Percentiles rank a stretch among this genome's conserved stretches.
These are phyloP conservation scores for Xerus inauris DNA, from an alignment of 2,113 vertebrate genomes.

Conservation along the genomic window DNA sequence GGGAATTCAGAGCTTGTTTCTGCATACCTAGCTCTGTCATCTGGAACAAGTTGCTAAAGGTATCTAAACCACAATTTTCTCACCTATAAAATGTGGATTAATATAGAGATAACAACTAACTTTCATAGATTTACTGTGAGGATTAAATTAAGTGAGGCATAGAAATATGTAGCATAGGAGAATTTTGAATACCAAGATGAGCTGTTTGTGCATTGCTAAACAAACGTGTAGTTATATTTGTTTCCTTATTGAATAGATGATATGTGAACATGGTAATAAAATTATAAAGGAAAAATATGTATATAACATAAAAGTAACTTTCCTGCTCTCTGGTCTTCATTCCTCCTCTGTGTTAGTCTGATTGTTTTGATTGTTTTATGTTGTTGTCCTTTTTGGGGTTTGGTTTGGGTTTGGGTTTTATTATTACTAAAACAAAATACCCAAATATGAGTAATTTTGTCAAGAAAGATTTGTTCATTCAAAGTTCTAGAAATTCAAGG, in stretches of 20 bases:
- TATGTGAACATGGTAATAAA: background rate
- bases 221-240: background rate
- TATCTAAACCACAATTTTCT: background rate
- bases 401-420: too few species aligned
- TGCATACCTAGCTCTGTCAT: background rate
- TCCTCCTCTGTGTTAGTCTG: background rate
- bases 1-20: background rate
- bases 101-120: background rate
- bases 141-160: conserved; percentile 1
- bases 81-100: background rate
- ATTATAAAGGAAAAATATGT: background rate
- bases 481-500: background rate
- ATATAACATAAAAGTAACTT: background rate
- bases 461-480: background rate
- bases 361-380: background rate
- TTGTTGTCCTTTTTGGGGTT: too few species aligned
- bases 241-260: background rate
- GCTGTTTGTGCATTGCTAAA: background rate
- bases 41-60: background rate
- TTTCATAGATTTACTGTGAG: background rate
- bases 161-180: background rate
- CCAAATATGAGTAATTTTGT: background rate
- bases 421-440: background rate
- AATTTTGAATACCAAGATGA: background rate
- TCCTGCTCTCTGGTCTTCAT: background rate